Evolutionary conservation across 2,113 vertebrate species (phyloP).

Genomic region (Glaucidium brasilianum): DNA sequence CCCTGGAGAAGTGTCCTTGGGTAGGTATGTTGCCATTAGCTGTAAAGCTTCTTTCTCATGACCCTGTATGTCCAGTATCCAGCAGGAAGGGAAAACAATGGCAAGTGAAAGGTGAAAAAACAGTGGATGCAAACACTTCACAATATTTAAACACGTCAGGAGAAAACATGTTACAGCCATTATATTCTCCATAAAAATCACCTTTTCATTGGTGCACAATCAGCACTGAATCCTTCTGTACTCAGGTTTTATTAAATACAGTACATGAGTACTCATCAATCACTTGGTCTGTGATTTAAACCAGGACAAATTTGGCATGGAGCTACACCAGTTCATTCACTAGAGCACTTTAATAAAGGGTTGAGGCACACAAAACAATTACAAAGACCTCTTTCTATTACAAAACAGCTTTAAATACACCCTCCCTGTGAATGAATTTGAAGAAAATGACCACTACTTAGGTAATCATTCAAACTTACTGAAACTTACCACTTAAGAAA

Average conservation of each 20-base stretch:
- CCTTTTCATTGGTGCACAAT: background rate
- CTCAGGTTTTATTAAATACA: background rate
- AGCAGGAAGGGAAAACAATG: background rate
- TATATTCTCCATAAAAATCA: background rate
- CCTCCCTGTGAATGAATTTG: background rate
- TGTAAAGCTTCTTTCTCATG: constrained; percentile 98
- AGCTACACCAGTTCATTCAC: background rate
- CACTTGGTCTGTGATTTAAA: background rate
- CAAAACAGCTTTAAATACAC: background rate
- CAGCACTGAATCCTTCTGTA: background rate
- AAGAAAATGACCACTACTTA: background rate
- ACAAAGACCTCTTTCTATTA: background rate
- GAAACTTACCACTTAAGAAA: background rate
- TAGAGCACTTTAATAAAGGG: background rate
- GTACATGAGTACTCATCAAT: background rate
- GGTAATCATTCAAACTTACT: background rate
- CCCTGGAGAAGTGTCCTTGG: constrained; percentile 97
- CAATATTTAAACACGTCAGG: background rate
- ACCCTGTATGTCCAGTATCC: constrained; percentile 74
- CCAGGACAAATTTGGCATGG: background rate
- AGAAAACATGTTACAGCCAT: background rate
- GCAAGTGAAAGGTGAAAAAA: background rate
- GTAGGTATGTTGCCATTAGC: constrained; percentile 97
- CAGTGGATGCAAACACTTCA: background rate
- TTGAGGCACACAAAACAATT: background rate